Evolutionary conservation across 2,888 invertebrate species (phyloP).

Genomic region (Onthophagus sagittarius): DNA sequence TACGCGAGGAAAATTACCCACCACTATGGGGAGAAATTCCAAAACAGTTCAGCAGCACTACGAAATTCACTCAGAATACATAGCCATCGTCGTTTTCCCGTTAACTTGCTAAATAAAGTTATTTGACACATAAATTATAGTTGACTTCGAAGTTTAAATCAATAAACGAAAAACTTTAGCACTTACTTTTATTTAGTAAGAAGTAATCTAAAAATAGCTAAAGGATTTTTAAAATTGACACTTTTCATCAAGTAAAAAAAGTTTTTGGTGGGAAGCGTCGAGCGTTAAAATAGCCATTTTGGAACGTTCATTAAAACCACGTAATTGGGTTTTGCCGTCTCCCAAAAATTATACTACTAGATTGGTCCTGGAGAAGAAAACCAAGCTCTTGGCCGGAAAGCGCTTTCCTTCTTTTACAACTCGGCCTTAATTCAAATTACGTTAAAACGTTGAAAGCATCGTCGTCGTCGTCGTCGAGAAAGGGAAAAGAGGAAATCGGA

Average conservation of each 20-base stretch:
- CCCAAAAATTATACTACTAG: slow-evolving; percentile 12
- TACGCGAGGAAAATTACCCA: slow-evolving; percentile 1
- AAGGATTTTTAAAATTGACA: not conserved
- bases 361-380: slow-evolving; percentile 2
- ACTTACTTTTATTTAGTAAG: no score
- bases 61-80: not conserved
- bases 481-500: not conserved
- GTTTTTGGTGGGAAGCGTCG: not conserved
- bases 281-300: slow-evolving; percentile 1
- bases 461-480: not conserved
- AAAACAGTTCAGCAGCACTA: not conserved
- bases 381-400: not conserved
- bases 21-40: not conserved
- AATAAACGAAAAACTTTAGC: not conserved
- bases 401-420: slow-evolving; percentile 9
- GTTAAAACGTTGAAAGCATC: slow-evolving; percentile 7
- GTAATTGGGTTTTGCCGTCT: slow-evolving; percentile 10
- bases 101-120: not conserved
- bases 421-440: slow-evolving; percentile 12
- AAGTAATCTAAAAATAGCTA: no score
- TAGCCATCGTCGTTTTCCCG: not conserved
- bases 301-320: slow-evolving; percentile 9
- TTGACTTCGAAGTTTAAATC: not conserved
- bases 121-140: not conserved
- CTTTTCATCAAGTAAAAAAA: not conserved